phyloP scores from a whole-genome alignment of 2,888 invertebrate genomes.

The Cheilosia soror region DNA sequence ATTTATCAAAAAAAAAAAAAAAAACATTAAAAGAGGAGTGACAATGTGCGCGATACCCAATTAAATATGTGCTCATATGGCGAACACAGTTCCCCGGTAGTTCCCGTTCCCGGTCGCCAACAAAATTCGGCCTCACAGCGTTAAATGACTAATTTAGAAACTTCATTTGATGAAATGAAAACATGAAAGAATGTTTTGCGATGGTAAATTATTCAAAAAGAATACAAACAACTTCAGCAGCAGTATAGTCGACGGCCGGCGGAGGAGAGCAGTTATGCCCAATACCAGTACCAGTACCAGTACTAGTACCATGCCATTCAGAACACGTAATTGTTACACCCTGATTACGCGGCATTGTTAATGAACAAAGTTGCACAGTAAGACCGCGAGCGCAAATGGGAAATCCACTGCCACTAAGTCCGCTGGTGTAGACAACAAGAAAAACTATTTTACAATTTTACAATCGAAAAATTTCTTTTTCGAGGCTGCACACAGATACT shows the following conservation, averaged over 20 bases:
- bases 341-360: slow-evolving; percentile 75
- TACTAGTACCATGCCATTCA: slow-evolving; percentile 60
- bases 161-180: slow-evolving; percentile 65
- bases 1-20: slow-evolving; percentile 29
- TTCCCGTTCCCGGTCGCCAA: not conserved
- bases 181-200: slow-evolving; percentile 56
- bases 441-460: slow-evolving; percentile 61
- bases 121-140: slow-evolving; percentile 29
- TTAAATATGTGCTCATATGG: slow-evolving; percentile 37
- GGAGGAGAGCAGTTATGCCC: slow-evolving; percentile 49
- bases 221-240: slow-evolving; percentile 34
- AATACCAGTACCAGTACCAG: slow-evolving; percentile 31
- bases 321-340: slow-evolving; percentile 75
- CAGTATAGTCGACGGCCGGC: not conserved
- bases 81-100: not conserved
- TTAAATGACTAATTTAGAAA: slow-evolving; percentile 69
- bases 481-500: slow-evolving; percentile 48
- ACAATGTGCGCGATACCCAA: slow-evolving; percentile 43
- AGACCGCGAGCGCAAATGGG: slow-evolving; percentile 44
- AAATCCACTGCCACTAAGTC: slow-evolving; percentile 37
- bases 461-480: slow-evolving; percentile 72
- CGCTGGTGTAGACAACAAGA: slow-evolving; percentile 31
- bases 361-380: slow-evolving; percentile 66
- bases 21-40: slow-evolving; percentile 34
- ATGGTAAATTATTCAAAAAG: slow-evolving; percentile 60